These are phyloP conservation scores for Takifugu ocellatus DNA, from an alignment of 2,797 vertebrate species.

Conservation along the genomic window DNA sequence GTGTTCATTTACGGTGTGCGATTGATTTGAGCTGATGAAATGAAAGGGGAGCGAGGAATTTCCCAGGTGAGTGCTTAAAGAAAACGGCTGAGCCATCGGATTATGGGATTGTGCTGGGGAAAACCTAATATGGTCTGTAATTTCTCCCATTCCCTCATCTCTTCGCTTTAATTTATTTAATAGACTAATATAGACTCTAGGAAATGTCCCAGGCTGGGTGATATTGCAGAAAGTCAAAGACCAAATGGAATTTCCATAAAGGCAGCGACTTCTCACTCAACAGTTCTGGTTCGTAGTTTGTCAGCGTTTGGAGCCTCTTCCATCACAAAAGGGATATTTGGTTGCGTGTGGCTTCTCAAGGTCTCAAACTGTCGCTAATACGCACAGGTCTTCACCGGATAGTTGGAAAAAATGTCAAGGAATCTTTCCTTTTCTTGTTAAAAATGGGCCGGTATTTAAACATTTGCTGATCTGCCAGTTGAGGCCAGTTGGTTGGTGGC, in stretches of 20 bases:
- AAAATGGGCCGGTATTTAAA: constrained; percentile 43
- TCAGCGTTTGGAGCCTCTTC: too few species aligned
- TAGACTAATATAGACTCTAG: too few species aligned
- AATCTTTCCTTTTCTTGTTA: constrained; percentile 12
- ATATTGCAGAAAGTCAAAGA: too few species aligned
- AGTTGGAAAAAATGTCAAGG: too few species aligned
- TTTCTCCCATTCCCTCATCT: constrained; percentile 29
- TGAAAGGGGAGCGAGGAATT: constrained; percentile 54
- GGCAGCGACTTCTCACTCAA: too few species aligned
- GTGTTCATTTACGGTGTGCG: constrained; percentile 52
- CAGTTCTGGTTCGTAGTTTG: too few species aligned
- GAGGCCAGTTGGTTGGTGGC: constrained; percentile 50
- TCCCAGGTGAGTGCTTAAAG: constrained; percentile 66
- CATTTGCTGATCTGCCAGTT: constrained; percentile 43
- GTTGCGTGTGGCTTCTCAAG: too few species aligned
- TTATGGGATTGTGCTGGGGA: constrained; percentile 53
- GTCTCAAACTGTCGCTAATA: background rate
- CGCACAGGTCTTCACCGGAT: too few species aligned
- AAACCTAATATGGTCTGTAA: constrained; percentile 61
- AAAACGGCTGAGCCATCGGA: constrained; percentile 40
- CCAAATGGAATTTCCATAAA: too few species aligned
- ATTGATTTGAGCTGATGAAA: constrained; percentile 59
- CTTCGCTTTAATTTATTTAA: constrained; percentile 4
- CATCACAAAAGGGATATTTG: too few species aligned
- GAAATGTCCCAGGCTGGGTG: too few species aligned